Base-by-base conservation (phyloP, 2,797 vertebrate genomes). In the Periparus ater region DNA sequence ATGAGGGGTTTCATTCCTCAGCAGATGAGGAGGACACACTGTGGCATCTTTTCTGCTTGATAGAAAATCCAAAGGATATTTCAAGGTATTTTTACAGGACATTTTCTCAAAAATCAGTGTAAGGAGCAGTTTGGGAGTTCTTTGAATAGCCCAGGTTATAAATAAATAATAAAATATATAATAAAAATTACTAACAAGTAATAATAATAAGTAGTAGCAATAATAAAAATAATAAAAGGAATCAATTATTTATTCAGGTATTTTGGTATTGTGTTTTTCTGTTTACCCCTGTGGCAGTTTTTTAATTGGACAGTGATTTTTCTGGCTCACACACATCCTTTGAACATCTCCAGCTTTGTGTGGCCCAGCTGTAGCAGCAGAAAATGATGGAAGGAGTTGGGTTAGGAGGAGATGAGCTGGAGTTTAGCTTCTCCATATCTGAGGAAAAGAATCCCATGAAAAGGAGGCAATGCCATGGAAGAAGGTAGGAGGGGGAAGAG, bases 31-130 rank as follows among this genome's bases (percentile, higher is more conserved):
- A 87, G 36, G 66, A 45, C 11, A 7, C 1, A 1, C 38, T 61
- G 3, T 7, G 17, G 10, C 3, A 7, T 53, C 76, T 38, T 58
- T n/a, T 68, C n/a, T 1, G 0, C 27, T 42, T 23, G 47, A 15
- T 18, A 21, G 36, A 27, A 81, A 84, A 71, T 22, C 57, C 57
- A 48, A 34, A 40, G 70, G 66, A 19, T 62, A 16, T 73, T 86
- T 77, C 80, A 62, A 79, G 13, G 53, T 84, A 17, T 47, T 2
- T 73, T 26, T 48, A 25, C 65, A 76, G 40, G 44, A 79, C 26
- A 50, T 65, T 38, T 40, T 11, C 51, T 66, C 65, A 53, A 9
- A 45, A 61, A 34, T 58, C 65, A 50, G n/a, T 22, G 40, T 60
- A 29, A 84, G 77, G 53, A 80, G 38, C 32, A 40, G 36, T 38